Base-by-base conservation (phyloP, 2,888 invertebrate species). In the Globia sparganii region DNA sequence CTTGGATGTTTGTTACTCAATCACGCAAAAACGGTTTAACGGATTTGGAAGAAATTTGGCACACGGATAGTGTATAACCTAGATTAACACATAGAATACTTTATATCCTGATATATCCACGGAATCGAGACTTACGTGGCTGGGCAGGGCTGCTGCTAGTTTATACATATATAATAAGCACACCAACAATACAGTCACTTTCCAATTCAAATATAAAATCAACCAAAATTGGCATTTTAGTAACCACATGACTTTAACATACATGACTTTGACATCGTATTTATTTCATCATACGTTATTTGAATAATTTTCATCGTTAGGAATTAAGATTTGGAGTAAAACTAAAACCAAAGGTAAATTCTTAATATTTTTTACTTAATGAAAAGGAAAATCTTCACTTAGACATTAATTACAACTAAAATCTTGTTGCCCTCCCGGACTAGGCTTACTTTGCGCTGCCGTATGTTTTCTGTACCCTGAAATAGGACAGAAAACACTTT, bases 401-500 rank as follows among this genome's bases (percentile, higher is more conserved):
- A 40, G 3, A 13, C n/a, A 68, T 87, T 78, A 78, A 72, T 86
- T 75, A 83, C 81, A 69, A 82, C 81, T 73, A 79, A 85, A 92
- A 87, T 93, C 90, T 80, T 86, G 90, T 70, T 86, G 87, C 21
- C 89, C 89, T 58, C 84, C 88, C 73, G 81, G 66, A 84, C 95
- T 95, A 75, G 90, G 65, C 59, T 75, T 89, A 77, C 86, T 84
- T 75, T 66, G 73, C 28, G 82, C 87, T 88, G 91, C 91, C 74
- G 91, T 90, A 79, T 80, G 53, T 76, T 84, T 87, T 78, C 88
- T 91, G 87, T 90, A 95, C 80, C 93, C 95, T 95, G 94, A 92
- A 95, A 94, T 83, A 87, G 87, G 90, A 90, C 84, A 90, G 83
- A 90, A 76, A 86, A 85, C 87, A 85, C 77, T 83, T 81, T 80